These are phyloP conservation scores for Sylvia borin DNA, from an alignment of 2,797 vertebrate genomes.

Conservation along the genomic window DNA sequence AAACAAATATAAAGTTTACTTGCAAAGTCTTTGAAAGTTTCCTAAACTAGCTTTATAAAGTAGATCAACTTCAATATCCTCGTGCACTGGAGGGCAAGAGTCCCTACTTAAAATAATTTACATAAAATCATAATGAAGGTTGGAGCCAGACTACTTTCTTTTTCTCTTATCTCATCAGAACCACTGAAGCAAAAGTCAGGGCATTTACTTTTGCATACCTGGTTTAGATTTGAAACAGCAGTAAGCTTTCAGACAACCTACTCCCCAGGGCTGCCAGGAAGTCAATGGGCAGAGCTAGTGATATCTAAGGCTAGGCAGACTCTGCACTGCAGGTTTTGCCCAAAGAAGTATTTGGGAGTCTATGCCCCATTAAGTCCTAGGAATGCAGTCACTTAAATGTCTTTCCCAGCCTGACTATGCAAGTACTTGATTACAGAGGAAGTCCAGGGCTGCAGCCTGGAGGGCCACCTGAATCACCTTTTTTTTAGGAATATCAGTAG, in stretches of 20 bases:
- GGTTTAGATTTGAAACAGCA: conserved; percentile 41
- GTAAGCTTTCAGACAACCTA: conserved; percentile 55
- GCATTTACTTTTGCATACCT: conserved; percentile 18
- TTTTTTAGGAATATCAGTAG: neutral
- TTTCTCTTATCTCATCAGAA: conserved; percentile 60
- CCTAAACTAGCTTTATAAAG: neutral
- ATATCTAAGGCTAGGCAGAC: conserved; percentile 17
- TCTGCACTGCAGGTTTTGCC: neutral
- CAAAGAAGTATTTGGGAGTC: conserved; percentile 7
- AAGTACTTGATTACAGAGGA: neutral
- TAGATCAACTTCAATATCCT: neutral
- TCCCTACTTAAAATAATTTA: conserved; percentile 21
- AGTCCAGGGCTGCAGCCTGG: neutral
- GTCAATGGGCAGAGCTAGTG: conserved; percentile 13
- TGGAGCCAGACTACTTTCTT: conserved; percentile 52
- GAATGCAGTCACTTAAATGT: neutral
- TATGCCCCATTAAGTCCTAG: neutral
- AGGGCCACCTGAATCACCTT: neutral
- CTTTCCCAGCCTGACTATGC: neutral
- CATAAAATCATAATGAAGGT: conserved; percentile 58
- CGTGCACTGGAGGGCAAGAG: neutral
- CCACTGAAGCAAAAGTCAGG: conserved; percentile 53
- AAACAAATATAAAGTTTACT: neutral
- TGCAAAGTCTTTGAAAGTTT: neutral
- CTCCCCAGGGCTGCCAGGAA: conserved; percentile 32